Base-by-base conservation (phyloP, 2,888 invertebrate species). In the Sepioteuthis lessoniana region DNA sequence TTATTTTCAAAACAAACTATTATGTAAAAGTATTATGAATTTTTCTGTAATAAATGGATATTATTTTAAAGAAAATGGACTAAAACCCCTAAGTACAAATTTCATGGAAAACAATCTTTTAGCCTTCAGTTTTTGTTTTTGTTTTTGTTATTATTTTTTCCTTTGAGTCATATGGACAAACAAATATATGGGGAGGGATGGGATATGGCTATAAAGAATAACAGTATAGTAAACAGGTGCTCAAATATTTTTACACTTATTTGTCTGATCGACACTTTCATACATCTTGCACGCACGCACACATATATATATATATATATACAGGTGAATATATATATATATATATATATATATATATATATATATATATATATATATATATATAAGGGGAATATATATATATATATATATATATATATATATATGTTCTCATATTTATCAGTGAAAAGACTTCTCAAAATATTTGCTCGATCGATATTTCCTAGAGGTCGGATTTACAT, bases 401-500 rank as follows among this genome's bases (percentile, higher is more conserved):
- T 55, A 25, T 55, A 25, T 55, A 25, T 55, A 25, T 55, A 25
- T 55, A 3, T 55, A 3, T 55, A 3, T 76, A 16, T n/a, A 0
- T 76, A 4, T 13, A 16, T 35, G 16, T 76, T 76, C 19, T 76
- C n/a, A 55, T 55, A 50, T 16, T 3, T 76, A 76, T 76, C 76
- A 76, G n/a, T n/a, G 16, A 76, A n/a, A 16, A 35, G n/a, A 76
- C 76, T 10, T 76, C 10, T 76, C n/a, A 76, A 76, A 76, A 76
- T 76, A 76, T 76, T 76, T 76, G 35, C n/a, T 35, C 76, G 76
- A 76, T 76, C 76, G n/a, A 76, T 76, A 76, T n/a, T 76, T 76
- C 76, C n/a, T 76, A 35, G 76, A 76, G 76, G 76, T 76, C 76
- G 76, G 76, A 76, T 76, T 76, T 76, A 76, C n/a, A 76, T 76